These are phyloP conservation scores for Pollenia amentaria DNA, from an alignment of 2,888 invertebrate genomes.

Conservation along the genomic window DNA sequence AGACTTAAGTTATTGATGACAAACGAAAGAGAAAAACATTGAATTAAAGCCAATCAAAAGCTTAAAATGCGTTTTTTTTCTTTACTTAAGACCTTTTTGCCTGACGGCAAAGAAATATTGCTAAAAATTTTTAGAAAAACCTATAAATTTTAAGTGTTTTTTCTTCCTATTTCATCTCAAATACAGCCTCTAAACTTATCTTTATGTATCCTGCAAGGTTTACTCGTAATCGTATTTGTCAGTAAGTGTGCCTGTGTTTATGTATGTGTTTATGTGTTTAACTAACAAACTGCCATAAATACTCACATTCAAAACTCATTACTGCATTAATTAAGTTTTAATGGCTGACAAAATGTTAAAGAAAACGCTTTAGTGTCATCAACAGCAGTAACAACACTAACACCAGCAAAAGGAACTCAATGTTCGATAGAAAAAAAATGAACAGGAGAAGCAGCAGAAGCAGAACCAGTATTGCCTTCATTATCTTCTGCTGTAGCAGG, in stretches of 20 bases:
- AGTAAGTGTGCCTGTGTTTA: neutral
- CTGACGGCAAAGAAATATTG: no score
- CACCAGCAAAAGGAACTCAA: slow-evolving; percentile 25
- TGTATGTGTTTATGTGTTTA: neutral
- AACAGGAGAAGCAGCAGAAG: neutral
- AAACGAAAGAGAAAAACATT: no score
- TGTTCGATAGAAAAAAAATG: neutral
- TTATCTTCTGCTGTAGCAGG: neutral
- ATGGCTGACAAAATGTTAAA: slow-evolving; percentile 64
- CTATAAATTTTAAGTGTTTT: slow-evolving; percentile 35
- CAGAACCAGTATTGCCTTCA: neutral
- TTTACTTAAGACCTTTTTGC: no score
- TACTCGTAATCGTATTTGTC: no score
- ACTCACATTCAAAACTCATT: slow-evolving; percentile 65
- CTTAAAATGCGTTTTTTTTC: no score
- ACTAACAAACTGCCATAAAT: slow-evolving; percentile 13
- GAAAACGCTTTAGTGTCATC: slow-evolving; percentile 55
- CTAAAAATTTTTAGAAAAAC: slow-evolving; percentile 18
- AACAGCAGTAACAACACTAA: slow-evolving; percentile 26
- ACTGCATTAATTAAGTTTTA: slow-evolving; percentile 71
- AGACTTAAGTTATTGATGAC: no score
- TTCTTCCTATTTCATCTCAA: neutral
- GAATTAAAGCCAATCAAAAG: no score
- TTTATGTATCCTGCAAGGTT: slow-evolving; percentile 10
- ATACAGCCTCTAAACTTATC: neutral